Evolutionary conservation across 2,888 invertebrate species (phyloP).

Genomic region (Melieria omissa): DNA sequence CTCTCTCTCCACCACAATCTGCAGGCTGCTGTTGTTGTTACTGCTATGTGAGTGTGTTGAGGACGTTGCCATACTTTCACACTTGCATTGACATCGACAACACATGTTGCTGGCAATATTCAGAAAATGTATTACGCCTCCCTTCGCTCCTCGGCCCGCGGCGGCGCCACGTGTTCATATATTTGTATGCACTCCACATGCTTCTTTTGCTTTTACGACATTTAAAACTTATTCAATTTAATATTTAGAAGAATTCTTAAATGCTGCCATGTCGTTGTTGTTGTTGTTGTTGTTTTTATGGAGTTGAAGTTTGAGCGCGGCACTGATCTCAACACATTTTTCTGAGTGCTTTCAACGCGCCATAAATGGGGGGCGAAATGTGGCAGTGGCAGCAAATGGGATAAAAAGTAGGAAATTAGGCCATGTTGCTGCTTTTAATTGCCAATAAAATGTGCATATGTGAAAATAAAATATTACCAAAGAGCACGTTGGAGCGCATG

Average conservation of each 20-base stretch:
- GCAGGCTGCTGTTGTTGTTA: not conserved
- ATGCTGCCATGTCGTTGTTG: not conserved
- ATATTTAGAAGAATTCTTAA: slow-evolving; percentile 27
- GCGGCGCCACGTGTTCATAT: slow-evolving; percentile 5
- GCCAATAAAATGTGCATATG: slow-evolving; percentile 19
- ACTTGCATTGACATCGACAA: slow-evolving; percentile 31
- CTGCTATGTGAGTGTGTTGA: slow-evolving; percentile 45
- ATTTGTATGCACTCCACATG: slow-evolving; percentile 10
- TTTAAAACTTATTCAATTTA: slow-evolving; percentile 34
- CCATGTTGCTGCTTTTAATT: slow-evolving; percentile 34
- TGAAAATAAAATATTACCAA: no score
- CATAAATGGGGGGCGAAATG: no score
- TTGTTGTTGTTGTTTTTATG: no score
- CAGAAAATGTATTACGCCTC: slow-evolving; percentile 23
- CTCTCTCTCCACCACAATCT: not conserved
- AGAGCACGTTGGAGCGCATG: no score
- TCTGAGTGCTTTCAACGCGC: not conserved
- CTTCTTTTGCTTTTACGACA: slow-evolving; percentile 31
- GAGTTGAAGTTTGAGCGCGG: no score
- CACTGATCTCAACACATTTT: not conserved
- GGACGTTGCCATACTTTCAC: slow-evolving; percentile 34
- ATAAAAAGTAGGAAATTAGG: slow-evolving; percentile 21
- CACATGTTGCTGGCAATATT: slow-evolving; percentile 31
- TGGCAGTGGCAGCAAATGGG: no score
- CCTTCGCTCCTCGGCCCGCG: not conserved